Conservation (phyloP, 2,888 invertebrate genomes). For the Agonopterix arenella region DNA sequence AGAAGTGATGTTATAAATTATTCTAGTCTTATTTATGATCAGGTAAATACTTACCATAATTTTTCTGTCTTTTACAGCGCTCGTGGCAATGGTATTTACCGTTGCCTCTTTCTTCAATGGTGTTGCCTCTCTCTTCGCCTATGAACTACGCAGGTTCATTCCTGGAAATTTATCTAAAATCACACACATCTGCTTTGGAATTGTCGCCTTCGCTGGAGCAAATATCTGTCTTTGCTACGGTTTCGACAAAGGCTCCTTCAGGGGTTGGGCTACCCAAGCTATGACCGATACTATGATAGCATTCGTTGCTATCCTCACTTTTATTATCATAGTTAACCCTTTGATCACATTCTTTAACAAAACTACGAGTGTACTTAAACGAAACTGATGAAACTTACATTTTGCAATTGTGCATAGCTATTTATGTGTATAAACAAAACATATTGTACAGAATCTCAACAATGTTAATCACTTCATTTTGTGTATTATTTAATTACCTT, state of each 20-base stretch:
- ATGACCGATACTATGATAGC: constrained; percentile 30
- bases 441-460: too few species aligned
- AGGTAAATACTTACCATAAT: neutral
- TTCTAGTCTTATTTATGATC: neutral
- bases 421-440: too few species aligned
- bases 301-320: constrained; percentile 28
- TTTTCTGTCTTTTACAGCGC: constrained; percentile 23
- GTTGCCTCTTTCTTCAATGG: constrained; percentile 31
- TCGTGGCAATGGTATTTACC: constrained; percentile 41
- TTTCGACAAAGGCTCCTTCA: constrained; percentile 36
- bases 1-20: too few species aligned
- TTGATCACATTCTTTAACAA: constrained; percentile 32
- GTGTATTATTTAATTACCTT: too few species aligned
- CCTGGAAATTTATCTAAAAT: constrained; percentile 31
- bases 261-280: constrained; percentile 28
- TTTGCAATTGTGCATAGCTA: too few species aligned
- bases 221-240: constrained; percentile 41
- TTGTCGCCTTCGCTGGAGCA: constrained; percentile 35
- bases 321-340: constrained; percentile 42
- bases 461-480: too few species aligned
- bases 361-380: constrained; percentile 17
- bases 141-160: constrained; percentile 26
- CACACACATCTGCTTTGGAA: constrained; percentile 38
- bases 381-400: too few species aligned
- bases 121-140: constrained; percentile 31